A percentile compares a stretch with the other conserved stretches of the same genome.
phyloP scores from a whole-genome alignment of 1,140 invertebrate genomes.

The Aricia agestis region DNA sequence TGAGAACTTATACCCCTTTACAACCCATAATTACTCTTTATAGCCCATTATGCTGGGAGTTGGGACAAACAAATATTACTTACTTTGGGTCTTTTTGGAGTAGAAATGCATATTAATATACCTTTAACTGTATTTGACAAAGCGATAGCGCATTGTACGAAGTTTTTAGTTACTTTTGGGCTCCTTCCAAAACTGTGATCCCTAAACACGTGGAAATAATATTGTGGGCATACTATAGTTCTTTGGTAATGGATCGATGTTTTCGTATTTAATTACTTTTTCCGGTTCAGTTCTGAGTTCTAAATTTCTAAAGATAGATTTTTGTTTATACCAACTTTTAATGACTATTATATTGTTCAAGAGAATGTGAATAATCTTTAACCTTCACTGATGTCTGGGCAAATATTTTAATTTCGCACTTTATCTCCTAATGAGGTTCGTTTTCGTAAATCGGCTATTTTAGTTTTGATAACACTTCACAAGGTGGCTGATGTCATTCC shows the following conservation, averaged over 20 bases:
- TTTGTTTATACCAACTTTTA: background rate
- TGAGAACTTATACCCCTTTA: background rate
- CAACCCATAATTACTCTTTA: background rate
- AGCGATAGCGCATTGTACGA: too few relatives aligned
- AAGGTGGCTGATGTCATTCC: constrained; percentile 59
- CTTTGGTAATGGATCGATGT: too few relatives aligned
- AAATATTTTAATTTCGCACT: background rate
- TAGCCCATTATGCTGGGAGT: too few relatives aligned
- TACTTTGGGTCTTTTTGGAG: too few relatives aligned
- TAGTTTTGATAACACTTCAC: constrained; percentile 46
- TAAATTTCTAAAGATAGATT: background rate
- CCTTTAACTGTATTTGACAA: too few relatives aligned
- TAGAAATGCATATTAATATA: too few relatives aligned
- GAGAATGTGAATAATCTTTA: background rate
- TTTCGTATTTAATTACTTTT: background rate
- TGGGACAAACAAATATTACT: too few relatives aligned
- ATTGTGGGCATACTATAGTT: too few relatives aligned
- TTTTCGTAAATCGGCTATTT: constrained; percentile 24
- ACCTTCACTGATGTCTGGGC: background rate
- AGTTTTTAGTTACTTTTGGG: too few relatives aligned
- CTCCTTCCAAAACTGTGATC: too few relatives aligned
- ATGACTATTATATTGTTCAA: background rate
- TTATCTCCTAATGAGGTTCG: background rate
- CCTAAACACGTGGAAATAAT: too few relatives aligned
- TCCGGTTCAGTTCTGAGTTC: background rate